Base-by-base conservation (phyloP, 2,113 vertebrate genomes). In the Alethe diademata region DNA sequence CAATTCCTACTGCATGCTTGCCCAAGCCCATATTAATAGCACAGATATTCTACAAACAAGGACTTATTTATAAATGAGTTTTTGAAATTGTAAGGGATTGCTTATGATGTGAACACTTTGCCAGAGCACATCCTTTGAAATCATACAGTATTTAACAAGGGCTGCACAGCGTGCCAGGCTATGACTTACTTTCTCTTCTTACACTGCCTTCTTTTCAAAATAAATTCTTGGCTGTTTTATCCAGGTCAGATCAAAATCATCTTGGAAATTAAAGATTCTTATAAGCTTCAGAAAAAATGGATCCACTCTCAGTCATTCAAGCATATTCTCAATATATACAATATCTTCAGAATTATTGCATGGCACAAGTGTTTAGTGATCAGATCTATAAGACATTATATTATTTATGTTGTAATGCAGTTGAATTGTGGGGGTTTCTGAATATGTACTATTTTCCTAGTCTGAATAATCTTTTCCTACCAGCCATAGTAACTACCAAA, bases 381-480 rank as follows among this genome's bases (percentile, higher is more conserved):
- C 58, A 94, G 36, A 76, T 78, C 66, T 83, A 91, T 88, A 70
- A 78, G 78, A 62, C 2, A 38, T 25, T 71, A 5, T 6, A 48
- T 45, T 4, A 47, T 56, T 94, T 92, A 83, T 92, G 80, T 36
- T 85, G 58, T 51, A 91, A 78, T 47, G 56, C 35, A 91, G 73
- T 64, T 90, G 94, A 94, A 61, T 74, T 91, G 2, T 80, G 33
- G 23, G 11, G 11, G 90, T 94, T 93, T 96, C 96, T 94, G 62
- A 42, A 93, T 14, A 94, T 74, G 38, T 66, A 75, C 65, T 91
- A 25, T 92, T 97, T 96, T 96, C 92, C 64, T 90, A 94, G 58
- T 33, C 86, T 88, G 90, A 96, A 94, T 67, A 81, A 69, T 95
- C 88, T 96, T 97, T 96, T 96, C 64, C 92, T 85, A 83, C 40